Evolutionary conservation across 1,140 invertebrate species (phyloP), one percentile per base, ranked within the genome.

Genomic region (Cydia pomonella): DNA sequence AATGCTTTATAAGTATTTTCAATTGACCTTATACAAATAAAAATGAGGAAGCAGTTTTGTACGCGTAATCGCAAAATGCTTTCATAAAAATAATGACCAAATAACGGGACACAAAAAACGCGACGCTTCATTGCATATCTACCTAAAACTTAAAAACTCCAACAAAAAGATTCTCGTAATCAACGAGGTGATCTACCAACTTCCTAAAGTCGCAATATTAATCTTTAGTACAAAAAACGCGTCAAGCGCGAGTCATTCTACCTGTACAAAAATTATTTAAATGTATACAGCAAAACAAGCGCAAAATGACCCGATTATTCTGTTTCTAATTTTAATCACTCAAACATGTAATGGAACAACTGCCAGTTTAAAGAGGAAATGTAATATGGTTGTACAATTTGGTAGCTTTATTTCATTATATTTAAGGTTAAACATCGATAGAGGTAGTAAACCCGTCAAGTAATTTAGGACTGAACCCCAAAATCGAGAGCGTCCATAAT

Each of bases 401-500:
- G 21, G 10, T 23, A 59, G 7, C 9, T 59, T n/a, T 23, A 2
- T 59, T 23, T 59, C 3, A 23, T 59, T 10, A n/a, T 1, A 23
- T 23, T 23, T 59, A 10, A 10, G n/a, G 53, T 44, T 44, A 44
- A 12, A 44, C 13, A 44, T 44, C 41, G 12, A 44, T 50, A 18
- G n/a, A 50, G 47, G 13, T 50, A 23, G 53, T 59, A 7, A 50
- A 50, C 47, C 50, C 27, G n/a, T 9, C 4, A n/a, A 21, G 64
- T 41, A 18, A 41, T 33, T 69, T 69, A 21, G 64, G 27, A 69
- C 27, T 69, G 64, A 69, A 69, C 64, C 64, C 64, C 64, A 69
- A 89, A 90, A 90, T 91, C 81, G 29, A 87, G 85, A 88, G 87
- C 85, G 86, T 87, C 86, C 91, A 92, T 92, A 91, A 89, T 92